phyloP scores from a whole-genome alignment of 1,140 invertebrate genomes.

The Apis mellifera region Amel_HAv3.1 CM009939.2:4843001-4843500 shows the following conservation, averaged over 20 bases:
- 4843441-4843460: slow-evolving; percentile 1
- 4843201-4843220: slow-evolving; percentile 50
- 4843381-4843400: background rate
- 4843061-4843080: slow-evolving; percentile 60
- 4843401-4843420: background rate
- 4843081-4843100: slow-evolving; percentile 57
- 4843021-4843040: slow-evolving; percentile 41
- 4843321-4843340: slow-evolving; percentile 13
- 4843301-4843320: slow-evolving; percentile 18
- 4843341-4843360: background rate
- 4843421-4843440: background rate
- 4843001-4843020: too few species aligned
- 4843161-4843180: slow-evolving; percentile 63
- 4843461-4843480: background rate
- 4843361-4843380: background rate
- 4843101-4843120: slow-evolving; percentile 43
- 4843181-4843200: slow-evolving; percentile 66
- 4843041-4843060: slow-evolving; percentile 60
- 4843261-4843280: slow-evolving; percentile 44
- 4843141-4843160: slow-evolving; percentile 48
- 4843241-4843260: slow-evolving; percentile 46
- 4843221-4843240: slow-evolving; percentile 39
- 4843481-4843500: background rate
- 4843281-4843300: slow-evolving; percentile 4
- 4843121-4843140: slow-evolving; percentile 72